Evolutionary conservation across 2,888 invertebrate species (phyloP), one percentile per base, ranked within the genome.

Genomic region (Digitonthophagus gazella): DNA sequence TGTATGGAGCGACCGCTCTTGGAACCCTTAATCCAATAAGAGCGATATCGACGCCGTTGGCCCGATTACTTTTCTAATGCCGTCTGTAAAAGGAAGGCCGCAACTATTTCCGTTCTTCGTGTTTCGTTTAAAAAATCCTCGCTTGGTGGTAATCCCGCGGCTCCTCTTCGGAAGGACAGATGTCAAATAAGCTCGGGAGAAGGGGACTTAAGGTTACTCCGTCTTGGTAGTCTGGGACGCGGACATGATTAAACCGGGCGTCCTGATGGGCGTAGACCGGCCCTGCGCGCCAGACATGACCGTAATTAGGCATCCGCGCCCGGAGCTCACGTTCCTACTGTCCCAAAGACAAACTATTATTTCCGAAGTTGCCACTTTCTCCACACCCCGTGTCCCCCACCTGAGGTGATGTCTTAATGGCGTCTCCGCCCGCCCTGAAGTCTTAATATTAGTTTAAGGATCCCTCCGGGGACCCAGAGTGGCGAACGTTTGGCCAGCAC

Each of bases 321-420:
- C 19, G 18, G 19, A 75, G 74, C 73, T 72, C 74, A 72, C 72
- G 72, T 72, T 67, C 70, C 65, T 58, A 66, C 68, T 70, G 70
- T 71, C 74, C 67, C 74, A 75, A 76, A 76, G 76, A 76, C 75
- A 76, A 76, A 76, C 76, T 75, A 74, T 74, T 72, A 73, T 74
- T 74, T 73, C 72, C 67, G 73, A 75, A 76, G 75, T 76, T 75
- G 70, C 70, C 70, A 69, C 66, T 71, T 68, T 73, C 64, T 55
- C 16, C 56, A 58, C 58, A 22, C 58, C 44, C 58, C 15, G 66
- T 8, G 22, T 20, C 57, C 44, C 64, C 22, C 44, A 57, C 61
- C 58, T 22, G 28, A 19, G 68, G 66, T 72, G 72, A 72, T 69
- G 71, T 72, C 73, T 74, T 73, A 72, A 73, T 72, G 68, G 71